These are phyloP conservation scores for Maniola jurtina DNA, from an alignment of 1,140 invertebrate genomes.

Conservation along the genomic window DNA sequence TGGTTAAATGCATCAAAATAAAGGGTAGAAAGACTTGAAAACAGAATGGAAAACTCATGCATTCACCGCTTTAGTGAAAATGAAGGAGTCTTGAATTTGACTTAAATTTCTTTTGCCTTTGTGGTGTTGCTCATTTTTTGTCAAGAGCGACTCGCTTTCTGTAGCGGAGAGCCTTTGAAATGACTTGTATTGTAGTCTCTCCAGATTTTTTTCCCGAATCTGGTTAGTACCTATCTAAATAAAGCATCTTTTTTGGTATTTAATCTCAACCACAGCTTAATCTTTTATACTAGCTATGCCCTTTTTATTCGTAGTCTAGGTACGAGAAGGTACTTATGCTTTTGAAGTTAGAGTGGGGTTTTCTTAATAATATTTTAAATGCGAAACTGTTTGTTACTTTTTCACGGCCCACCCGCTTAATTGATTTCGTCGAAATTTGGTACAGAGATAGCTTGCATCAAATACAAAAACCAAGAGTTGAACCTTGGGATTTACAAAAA, in stretches of 20 bases:
- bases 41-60: not conserved
- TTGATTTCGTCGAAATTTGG: too few species aligned
- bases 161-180: slow-evolving; percentile 5
- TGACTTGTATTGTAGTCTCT: not conserved
- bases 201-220: not conserved
- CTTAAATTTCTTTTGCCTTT: slow-evolving; percentile 9
- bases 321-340: too few species aligned
- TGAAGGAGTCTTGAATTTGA: slow-evolving; percentile 12
- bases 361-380: too few species aligned
- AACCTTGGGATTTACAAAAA: too few species aligned
- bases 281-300: too few species aligned
- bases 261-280: too few species aligned
- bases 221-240: not conserved
- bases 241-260: not conserved
- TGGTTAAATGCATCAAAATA: not conserved
- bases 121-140: slow-evolving; percentile 13
- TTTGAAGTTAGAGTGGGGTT: too few species aligned
- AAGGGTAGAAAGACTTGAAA: slow-evolving; percentile 4
- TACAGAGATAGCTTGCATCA: too few species aligned
- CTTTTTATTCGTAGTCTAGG: too few species aligned
- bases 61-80: slow-evolving; percentile 5
- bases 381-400: too few species aligned
- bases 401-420: too few species aligned
- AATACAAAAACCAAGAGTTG: too few species aligned
- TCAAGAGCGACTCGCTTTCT: slow-evolving; percentile 12